Evolutionary conservation across 2,888 invertebrate species (phyloP).

Genomic region (Mylabris sibirica): DNA sequence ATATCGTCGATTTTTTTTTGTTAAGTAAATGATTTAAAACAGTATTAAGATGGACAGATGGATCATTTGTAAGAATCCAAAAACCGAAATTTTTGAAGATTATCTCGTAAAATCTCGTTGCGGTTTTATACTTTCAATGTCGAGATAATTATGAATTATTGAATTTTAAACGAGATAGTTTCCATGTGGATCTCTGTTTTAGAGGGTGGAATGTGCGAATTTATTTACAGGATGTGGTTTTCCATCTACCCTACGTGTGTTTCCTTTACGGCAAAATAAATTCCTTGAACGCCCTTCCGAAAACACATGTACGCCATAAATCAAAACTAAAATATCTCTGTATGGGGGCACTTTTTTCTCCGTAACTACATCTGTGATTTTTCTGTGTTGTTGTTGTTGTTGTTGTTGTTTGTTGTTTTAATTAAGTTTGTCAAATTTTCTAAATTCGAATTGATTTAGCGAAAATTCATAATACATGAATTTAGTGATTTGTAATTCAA

Average conservation of each 20-base stretch:
- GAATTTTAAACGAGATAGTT: neutral
- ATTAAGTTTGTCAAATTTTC: neutral
- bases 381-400: too few species aligned
- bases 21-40: neutral
- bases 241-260: slow-evolving; percentile 22
- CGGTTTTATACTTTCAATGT: neutral
- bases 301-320: slow-evolving; percentile 27
- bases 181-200: neutral
- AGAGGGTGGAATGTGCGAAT: neutral
- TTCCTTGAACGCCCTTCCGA: slow-evolving; percentile 25
- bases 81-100: neutral
- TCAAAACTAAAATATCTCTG: slow-evolving; percentile 7
- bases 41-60: neutral
- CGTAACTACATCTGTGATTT: neutral
- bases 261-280: slow-evolving; percentile 23
- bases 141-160: neutral
- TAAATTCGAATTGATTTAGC: neutral
- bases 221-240: slow-evolving; percentile 24
- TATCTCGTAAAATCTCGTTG: neutral
- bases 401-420: neutral
- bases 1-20: neutral
- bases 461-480: slow-evolving; percentile 3
- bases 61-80: neutral
- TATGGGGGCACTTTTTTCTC: neutral
- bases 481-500: neutral